Conservation (phyloP, 2,888 invertebrate genomes). For the Metallyticus violacea region DNA sequence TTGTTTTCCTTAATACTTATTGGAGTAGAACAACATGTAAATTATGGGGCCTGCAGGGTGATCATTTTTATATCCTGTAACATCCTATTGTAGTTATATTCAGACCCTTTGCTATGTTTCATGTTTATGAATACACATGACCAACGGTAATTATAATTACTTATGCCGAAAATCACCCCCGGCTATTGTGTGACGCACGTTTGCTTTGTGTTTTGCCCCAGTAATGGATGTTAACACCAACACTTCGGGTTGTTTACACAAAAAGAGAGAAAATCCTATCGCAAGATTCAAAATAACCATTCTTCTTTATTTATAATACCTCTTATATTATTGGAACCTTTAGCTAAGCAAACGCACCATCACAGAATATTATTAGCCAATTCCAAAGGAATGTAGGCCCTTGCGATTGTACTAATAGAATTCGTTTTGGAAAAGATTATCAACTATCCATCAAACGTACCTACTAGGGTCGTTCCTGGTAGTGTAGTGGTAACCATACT, state of each 20-base stretch:
- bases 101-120: neutral
- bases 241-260: neutral
- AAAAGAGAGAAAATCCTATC: neutral
- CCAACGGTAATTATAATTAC: neutral
- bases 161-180: neutral
- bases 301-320: too few species aligned
- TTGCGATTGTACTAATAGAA: too few species aligned
- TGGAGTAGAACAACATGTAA: neutral
- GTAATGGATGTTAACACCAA: neutral
- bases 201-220: neutral
- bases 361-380: too few species aligned
- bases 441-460: too few species aligned
- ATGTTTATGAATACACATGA: neutral
- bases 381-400: too few species aligned
- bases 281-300: neutral
- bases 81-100: neutral
- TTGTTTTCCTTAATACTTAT: neutral
- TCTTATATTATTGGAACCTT: too few species aligned
- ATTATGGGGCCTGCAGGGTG: neutral
- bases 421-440: too few species aligned
- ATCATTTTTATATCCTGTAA: neutral
- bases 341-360: too few species aligned
- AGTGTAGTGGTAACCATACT: too few species aligned
- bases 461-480: too few species aligned
- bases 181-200: neutral